Conservation (phyloP, 2,888 invertebrate genomes). For the Synanthedon andrenaeformis region DNA sequence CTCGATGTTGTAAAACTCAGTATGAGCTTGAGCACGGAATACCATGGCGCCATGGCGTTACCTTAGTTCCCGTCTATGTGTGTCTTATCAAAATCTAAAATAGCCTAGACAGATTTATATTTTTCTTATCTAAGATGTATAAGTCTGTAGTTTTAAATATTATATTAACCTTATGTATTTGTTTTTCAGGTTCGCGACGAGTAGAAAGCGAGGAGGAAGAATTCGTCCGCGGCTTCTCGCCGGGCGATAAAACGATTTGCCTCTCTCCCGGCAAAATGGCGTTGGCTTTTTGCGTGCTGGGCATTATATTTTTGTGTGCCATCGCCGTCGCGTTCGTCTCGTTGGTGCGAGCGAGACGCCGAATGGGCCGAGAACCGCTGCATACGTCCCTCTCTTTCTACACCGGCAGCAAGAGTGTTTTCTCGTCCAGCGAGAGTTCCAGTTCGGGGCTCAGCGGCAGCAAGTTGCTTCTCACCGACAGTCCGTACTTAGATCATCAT, state of each 20-base stretch:
- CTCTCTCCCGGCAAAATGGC: constrained; percentile 83
- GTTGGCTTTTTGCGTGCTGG: constrained; percentile 78
- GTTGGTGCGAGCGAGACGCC: constrained; percentile 71
- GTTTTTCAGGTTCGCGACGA: constrained; percentile 49
- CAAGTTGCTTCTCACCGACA: constrained; percentile 71
- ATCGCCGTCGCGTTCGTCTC: constrained; percentile 78
- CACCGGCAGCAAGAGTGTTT: constrained; percentile 71
- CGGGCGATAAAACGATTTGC: constrained; percentile 76
- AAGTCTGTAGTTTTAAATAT: too few species aligned
- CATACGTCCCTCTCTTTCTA: constrained; percentile 70
- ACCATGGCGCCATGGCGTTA: too few species aligned
- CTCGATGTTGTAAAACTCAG: too few species aligned
- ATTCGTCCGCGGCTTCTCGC: constrained; percentile 53
- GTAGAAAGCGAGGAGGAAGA: constrained; percentile 53
- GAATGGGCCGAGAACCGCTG: constrained; percentile 54
- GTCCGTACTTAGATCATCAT: constrained; percentile 71
- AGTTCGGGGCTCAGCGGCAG: constrained; percentile 73
- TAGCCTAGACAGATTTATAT: too few species aligned
- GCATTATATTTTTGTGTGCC: constrained; percentile 78
- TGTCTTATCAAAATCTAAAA: too few species aligned
- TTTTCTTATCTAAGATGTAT: too few species aligned
- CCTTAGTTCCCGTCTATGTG: too few species aligned
- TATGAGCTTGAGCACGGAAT: too few species aligned
- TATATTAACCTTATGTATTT: too few species aligned
- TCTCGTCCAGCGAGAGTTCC: constrained; percentile 71